phyloP scores from a whole-genome alignment of 2,888 invertebrate genomes.

The Norana najaformis region DNA sequence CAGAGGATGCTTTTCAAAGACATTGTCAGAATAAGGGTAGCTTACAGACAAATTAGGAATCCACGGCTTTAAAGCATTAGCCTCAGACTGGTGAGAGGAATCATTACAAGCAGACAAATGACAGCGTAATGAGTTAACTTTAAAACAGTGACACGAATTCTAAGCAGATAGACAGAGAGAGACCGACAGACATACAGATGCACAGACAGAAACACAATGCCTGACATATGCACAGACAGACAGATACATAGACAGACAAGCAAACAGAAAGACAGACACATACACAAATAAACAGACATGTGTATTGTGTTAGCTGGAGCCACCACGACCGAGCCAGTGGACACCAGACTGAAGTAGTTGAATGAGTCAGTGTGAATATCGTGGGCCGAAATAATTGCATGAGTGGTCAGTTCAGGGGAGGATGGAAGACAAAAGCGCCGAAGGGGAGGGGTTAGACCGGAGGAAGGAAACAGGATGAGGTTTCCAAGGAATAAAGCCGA shows the following conservation, averaged over 20 bases:
- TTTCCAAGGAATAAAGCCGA: not conserved
- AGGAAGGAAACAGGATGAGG: constrained; percentile 13
- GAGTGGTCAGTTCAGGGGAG: not conserved
- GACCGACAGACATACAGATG: not conserved
- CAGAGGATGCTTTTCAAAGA: not conserved
- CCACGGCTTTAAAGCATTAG: no score
- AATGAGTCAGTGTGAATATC: not conserved
- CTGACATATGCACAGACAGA: not conserved
- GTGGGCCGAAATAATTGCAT: not conserved
- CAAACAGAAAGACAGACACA: not conserved
- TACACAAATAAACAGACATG: not conserved
- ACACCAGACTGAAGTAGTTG: not conserved
- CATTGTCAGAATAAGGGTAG: not conserved
- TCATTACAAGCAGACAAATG: not conserved
- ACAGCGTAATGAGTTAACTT: not conserved
- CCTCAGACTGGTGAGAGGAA: not conserved
- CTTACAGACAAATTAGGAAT: not conserved
- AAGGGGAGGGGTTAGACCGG: not conserved
- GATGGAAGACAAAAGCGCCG: not conserved
- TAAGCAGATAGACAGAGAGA: not conserved
- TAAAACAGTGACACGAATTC: not conserved
- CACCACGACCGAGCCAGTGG: not conserved
- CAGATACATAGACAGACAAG: not conserved
- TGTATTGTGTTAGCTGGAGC: not conserved
- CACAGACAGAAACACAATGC: not conserved